A percentile compares a stretch with the other conserved stretches of the same genome.
Evolutionary conservation across 2,888 invertebrate genomes (phyloP).

Genomic region (Adelognathus sp.): DNA sequence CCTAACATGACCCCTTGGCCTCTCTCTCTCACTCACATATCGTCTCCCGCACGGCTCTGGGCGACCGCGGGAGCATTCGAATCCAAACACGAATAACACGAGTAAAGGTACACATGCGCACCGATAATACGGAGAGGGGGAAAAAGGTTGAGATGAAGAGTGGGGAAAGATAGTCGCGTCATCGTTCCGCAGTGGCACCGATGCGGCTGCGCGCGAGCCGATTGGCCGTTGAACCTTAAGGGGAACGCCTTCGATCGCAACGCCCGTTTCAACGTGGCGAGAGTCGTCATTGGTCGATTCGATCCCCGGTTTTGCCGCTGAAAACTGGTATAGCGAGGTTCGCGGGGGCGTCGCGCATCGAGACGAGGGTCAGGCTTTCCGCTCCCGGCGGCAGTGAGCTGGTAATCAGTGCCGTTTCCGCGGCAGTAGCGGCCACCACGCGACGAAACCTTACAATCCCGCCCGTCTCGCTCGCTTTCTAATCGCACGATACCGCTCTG

Average conservation of each 20-base stretch:
- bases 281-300: slow-evolving; percentile 72
- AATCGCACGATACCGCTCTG: neutral
- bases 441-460: slow-evolving; percentile 57
- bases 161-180: slow-evolving; percentile 46
- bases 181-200: slow-evolving; percentile 48
- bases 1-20: slow-evolving; percentile 16
- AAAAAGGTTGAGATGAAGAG: slow-evolving; percentile 24
- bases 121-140: neutral
- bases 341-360: slow-evolving; percentile 77
- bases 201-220: slow-evolving; percentile 44
- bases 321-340: slow-evolving; percentile 70
- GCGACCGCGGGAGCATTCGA: slow-evolving; percentile 50
- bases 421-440: slow-evolving; percentile 79
- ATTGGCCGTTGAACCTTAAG: slow-evolving; percentile 65
- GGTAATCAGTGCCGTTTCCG: slow-evolving; percentile 81
- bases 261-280: slow-evolving; percentile 66
- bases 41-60: slow-evolving; percentile 31
- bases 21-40: slow-evolving; percentile 35
- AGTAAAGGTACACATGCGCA: slow-evolving; percentile 10
- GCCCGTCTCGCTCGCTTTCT: neutral
- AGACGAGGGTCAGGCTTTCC: slow-evolving; percentile 68
- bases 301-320: slow-evolving; percentile 58
- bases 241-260: slow-evolving; percentile 69
- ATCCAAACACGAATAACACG: slow-evolving; percentile 32
- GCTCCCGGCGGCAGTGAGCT: slow-evolving; percentile 73